phyloP scores from a whole-genome alignment of 2,797 vertebrate species.

The Mormyrops boulengeri region DNA sequence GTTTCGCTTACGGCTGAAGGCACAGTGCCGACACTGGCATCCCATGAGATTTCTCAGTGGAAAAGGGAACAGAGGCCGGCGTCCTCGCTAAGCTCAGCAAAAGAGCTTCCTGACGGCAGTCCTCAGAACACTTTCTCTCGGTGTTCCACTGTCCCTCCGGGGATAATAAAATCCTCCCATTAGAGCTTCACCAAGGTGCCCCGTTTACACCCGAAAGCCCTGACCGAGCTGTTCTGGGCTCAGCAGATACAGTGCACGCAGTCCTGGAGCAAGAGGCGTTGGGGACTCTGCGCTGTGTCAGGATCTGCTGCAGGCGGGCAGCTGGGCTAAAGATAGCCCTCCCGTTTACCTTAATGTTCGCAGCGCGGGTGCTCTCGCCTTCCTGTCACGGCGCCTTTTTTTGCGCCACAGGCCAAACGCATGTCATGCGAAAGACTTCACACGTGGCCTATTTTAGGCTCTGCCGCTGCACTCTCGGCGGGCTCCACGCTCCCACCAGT shows the following conservation, averaged over 20 bases:
- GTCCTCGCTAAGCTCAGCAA: neutral
- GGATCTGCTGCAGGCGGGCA: neutral
- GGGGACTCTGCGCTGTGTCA: neutral
- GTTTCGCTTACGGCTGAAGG: neutral
- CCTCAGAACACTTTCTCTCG: neutral
- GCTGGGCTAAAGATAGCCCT: neutral
- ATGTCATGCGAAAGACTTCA: neutral
- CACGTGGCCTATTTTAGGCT: neutral
- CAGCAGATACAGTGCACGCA: neutral
- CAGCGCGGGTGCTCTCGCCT: neutral
- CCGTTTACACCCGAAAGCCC: neutral
- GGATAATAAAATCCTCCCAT: neutral
- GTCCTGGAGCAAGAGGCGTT: neutral
- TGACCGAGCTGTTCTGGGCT: neutral
- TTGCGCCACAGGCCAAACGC: neutral
- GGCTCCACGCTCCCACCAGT: slow-evolving; percentile 40
- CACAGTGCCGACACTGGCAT: neutral
- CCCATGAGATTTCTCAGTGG: neutral
- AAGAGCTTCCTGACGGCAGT: neutral
- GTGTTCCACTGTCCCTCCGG: neutral
- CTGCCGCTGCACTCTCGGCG: slow-evolving; percentile 24
- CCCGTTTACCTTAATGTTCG: neutral
- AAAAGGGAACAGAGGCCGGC: neutral
- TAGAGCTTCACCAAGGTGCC: neutral
- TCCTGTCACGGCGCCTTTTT: neutral